A percentile compares a stretch with the other conserved stretches of the same genome.
phyloP scores from a whole-genome alignment of 2,113 vertebrate species.

The Melanerpes aurifrons region DNA sequence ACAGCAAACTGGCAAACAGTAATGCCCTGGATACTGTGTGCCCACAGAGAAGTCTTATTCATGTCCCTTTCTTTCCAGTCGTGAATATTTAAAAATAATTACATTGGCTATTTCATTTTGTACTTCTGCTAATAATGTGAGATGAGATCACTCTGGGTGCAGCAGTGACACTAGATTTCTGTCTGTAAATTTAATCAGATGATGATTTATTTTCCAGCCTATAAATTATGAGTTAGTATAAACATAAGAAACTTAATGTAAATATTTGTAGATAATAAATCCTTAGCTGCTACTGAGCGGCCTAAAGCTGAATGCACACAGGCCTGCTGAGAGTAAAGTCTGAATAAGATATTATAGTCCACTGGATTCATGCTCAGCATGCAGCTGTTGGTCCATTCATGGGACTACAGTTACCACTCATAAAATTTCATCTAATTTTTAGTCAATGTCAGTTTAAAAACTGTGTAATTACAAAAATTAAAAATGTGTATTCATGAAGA shows the following conservation, averaged over 20 bases:
- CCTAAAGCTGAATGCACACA: background rate
- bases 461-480: background rate
- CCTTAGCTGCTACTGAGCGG: background rate
- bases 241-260: background rate
- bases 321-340: background rate
- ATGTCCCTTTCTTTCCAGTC: background rate
- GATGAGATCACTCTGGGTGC: background rate
- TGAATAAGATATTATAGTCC: background rate
- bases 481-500: background rate
- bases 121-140: background rate
- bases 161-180: rapidly evolving
- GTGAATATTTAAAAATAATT: background rate
- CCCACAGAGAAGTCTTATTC: background rate
- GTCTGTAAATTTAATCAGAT: background rate
- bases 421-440: background rate
- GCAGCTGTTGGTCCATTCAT: background rate
- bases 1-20: background rate
- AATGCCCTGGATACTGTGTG: background rate
- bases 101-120: background rate
- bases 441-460: background rate
- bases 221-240: background rate
- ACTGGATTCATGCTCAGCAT: background rate
- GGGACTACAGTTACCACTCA: background rate
- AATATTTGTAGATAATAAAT: background rate
- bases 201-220: background rate